These are phyloP conservation scores for Meles meles DNA, from an alignment of 2,113 vertebrate genomes.

Conservation along the genomic window DNA sequence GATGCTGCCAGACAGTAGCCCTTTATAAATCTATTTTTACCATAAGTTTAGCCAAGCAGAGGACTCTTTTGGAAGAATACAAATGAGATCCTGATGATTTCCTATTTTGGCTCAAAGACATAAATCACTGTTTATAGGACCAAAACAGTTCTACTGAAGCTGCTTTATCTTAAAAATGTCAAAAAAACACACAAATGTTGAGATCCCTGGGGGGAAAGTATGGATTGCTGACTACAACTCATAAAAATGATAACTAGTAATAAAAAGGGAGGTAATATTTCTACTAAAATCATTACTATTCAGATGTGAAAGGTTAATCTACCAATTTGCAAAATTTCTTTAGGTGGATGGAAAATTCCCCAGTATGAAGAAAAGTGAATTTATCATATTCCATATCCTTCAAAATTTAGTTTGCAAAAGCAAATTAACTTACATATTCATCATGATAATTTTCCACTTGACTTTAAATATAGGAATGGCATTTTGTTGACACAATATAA, in stretches of 20 bases:
- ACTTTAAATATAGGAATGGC: background rate
- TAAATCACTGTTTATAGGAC: background rate
- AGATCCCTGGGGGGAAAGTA: background rate
- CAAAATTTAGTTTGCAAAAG: background rate
- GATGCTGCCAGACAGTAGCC: background rate
- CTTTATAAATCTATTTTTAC: background rate
- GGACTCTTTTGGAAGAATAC: background rate
- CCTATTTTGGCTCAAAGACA: background rate
- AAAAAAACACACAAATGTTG: background rate
- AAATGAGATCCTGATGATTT: background rate
- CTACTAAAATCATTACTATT: conserved; percentile 22
- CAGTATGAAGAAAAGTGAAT: background rate
- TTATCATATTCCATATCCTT: background rate
- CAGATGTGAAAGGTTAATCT: background rate
- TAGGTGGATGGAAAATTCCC: background rate
- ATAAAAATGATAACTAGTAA: background rate
- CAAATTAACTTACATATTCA: background rate
- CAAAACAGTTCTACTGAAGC: background rate
- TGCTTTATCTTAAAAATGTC: background rate
- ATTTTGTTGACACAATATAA: background rate
- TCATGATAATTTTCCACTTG: background rate
- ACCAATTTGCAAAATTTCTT: background rate
- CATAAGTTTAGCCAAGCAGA: background rate
- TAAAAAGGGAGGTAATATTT: background rate
- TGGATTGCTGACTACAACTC: background rate